These are phyloP conservation scores for Eucidaris tribuloides DNA, from an alignment of 35 echinoderm and acorn worm species.

Conservation along the genomic window DNA sequence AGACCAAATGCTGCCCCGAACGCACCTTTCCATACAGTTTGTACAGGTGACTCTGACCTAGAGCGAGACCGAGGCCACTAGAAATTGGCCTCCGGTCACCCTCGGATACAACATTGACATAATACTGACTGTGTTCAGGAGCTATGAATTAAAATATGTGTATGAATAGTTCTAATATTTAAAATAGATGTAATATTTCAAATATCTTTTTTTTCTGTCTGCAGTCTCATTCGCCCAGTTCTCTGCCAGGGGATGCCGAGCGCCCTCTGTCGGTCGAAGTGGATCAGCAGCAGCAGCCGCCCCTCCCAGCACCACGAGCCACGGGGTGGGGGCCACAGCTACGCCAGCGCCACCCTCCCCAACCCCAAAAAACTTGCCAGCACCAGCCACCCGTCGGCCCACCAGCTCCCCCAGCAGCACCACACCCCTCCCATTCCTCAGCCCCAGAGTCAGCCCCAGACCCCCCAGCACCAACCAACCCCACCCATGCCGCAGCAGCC, in stretches of 20 bases:
- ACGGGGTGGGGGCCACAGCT: not conserved
- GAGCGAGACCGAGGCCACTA: too few relatives aligned
- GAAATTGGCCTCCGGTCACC: too few relatives aligned
- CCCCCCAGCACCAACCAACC: conserved; percentile 4
- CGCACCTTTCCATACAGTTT: too few relatives aligned
- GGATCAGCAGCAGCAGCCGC: conserved; percentile 1
- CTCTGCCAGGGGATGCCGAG: conserved; percentile 36
- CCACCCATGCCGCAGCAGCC: not conserved
- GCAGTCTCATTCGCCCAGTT: not conserved
- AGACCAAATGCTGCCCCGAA: too few relatives aligned
- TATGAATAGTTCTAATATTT: too few relatives aligned
- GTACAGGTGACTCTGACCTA: too few relatives aligned
- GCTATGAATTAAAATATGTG: too few relatives aligned
- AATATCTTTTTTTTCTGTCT: not conserved
- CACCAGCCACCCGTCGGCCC: conserved; percentile 14
- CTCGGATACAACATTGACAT: too few relatives aligned
- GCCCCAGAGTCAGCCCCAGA: conserved; percentile 4
- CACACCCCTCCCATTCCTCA: not conserved
- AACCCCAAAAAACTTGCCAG: conserved; percentile 32
- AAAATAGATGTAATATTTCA: too few relatives aligned
- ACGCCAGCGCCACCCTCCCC: conserved; percentile 39
- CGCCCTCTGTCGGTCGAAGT: conserved; percentile 75
- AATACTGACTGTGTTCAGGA: too few relatives aligned
- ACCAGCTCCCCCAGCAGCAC: conserved; percentile 4
- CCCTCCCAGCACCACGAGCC: not conserved